Percentiles rank a stretch among this genome's conserved stretches.
These are phyloP conservation scores for Channa striata DNA, from an alignment of 2,797 vertebrate genomes.

Conservation along the genomic window DNA sequence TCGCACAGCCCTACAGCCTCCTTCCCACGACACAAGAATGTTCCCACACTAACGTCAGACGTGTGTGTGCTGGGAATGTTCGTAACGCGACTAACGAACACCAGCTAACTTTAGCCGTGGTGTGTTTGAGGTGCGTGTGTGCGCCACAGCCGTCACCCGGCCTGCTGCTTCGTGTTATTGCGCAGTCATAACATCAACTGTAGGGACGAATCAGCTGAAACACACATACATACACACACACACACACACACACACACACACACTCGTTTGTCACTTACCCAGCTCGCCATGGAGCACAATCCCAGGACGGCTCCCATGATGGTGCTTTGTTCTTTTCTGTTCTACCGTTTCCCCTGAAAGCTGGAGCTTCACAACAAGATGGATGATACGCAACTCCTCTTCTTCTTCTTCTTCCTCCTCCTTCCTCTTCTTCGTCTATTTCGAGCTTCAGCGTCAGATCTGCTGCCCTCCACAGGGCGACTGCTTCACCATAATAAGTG, in stretches of 20 bases:
- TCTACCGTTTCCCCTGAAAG: neutral
- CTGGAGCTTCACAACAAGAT: conserved; percentile 40
- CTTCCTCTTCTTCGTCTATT: conserved; percentile 8
- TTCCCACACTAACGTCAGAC: too few relatives aligned
- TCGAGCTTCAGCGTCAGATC: too few relatives aligned
- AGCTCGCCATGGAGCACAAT: conserved; percentile 95
- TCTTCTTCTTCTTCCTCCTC: neutral
- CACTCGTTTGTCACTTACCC: conserved; percentile 82
- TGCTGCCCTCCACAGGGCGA: conserved; percentile 5
- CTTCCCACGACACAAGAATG: neutral
- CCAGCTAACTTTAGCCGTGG: neutral
- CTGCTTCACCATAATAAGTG: neutral
- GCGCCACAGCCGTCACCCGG: neutral
- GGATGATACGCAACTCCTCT: conserved; percentile 11
- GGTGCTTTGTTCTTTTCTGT: conserved; percentile 5
- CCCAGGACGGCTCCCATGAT: conserved; percentile 93
- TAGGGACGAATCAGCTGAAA: too few relatives aligned
- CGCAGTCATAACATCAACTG: conserved; percentile 43
- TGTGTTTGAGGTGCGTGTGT: neutral
- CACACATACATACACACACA: rapidly evolving
- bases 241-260: rapidly evolving
- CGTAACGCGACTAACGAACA: too few relatives aligned
- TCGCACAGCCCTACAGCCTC: neutral
- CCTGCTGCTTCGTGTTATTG: conserved; percentile 33
- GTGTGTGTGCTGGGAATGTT: too few relatives aligned